Conservation (phyloP, 2,113 vertebrate species). For the Oriolus oriolus region DNA sequence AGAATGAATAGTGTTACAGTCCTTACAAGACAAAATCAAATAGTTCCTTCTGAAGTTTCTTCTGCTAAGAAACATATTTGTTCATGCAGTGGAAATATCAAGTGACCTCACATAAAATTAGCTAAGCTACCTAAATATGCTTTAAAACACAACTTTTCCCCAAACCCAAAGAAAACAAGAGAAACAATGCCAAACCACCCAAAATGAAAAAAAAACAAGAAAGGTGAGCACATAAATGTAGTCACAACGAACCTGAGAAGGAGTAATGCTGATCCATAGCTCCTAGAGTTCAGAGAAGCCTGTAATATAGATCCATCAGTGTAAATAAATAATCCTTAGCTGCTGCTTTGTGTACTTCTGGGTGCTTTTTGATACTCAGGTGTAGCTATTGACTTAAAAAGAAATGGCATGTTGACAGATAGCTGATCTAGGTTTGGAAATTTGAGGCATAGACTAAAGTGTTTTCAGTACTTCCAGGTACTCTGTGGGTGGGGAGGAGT, state of each 20-base stretch:
- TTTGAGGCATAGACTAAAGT: not conserved
- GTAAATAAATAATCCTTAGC: constrained; percentile 1
- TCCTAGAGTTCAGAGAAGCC: not conserved
- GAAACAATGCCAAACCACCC: not conserved
- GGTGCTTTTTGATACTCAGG: not conserved
- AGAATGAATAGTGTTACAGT: not conserved
- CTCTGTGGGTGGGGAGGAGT: not conserved
- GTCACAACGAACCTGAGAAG: not conserved
- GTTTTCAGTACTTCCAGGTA: not conserved
- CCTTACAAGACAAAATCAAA: not conserved
- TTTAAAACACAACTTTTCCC: not conserved
- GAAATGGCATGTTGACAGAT: not conserved
- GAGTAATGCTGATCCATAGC: not conserved
- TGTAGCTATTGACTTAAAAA: not conserved
- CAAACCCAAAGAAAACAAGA: not conserved
- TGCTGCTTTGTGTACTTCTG: not conserved
- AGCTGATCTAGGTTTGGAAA: not conserved
- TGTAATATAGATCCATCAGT: not conserved
- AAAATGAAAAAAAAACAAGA: not conserved
- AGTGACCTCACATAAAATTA: not conserved
- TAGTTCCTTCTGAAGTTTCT: not conserved
- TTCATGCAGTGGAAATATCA: not conserved
- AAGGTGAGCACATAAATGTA: not conserved
- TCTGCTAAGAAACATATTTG: not conserved
- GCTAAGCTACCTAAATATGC: not conserved